Evolutionary conservation across 2,797 vertebrate species (phyloP).

Genomic region (Micromesistius poutassou): DNA sequence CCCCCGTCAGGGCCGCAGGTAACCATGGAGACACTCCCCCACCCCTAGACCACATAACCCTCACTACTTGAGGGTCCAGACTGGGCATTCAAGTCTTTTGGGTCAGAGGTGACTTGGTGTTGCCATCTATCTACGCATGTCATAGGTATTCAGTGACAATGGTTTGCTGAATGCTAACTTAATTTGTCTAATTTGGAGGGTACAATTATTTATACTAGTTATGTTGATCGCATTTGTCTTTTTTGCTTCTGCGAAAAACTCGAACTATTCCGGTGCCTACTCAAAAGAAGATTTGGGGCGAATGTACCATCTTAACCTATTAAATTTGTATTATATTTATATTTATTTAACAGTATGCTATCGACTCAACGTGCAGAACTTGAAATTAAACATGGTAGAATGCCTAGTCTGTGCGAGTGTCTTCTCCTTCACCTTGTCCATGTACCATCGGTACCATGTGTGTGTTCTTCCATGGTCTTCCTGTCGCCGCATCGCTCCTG

Average conservation of each 20-base stretch:
- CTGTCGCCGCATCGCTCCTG: slow-evolving; percentile 19
- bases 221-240: neutral
- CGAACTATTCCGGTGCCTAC: too few species aligned
- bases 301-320: too few species aligned
- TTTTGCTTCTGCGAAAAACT: neutral
- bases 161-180: neutral
- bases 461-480: neutral
- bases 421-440: neutral
- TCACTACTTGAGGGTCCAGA: slow-evolving; percentile 8
- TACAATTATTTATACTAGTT: neutral
- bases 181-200: neutral
- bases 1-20: slow-evolving; percentile 90
- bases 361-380: neutral
- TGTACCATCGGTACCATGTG: slow-evolving; percentile 4
- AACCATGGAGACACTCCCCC: slow-evolving; percentile 54
- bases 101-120: slow-evolving; percentile 48
- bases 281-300: too few species aligned
- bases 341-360: neutral
- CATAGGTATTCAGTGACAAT: neutral
- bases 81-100: too few species aligned
- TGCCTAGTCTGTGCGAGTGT: neutral
- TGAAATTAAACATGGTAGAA: neutral
- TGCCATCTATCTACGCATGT: slow-evolving; percentile 26
- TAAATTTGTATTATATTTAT: too few species aligned
- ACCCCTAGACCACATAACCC: slow-evolving; percentile 7